phyloP scores from a whole-genome alignment of 2,888 invertebrate species.

The Protodeltote pygarga region DNA sequence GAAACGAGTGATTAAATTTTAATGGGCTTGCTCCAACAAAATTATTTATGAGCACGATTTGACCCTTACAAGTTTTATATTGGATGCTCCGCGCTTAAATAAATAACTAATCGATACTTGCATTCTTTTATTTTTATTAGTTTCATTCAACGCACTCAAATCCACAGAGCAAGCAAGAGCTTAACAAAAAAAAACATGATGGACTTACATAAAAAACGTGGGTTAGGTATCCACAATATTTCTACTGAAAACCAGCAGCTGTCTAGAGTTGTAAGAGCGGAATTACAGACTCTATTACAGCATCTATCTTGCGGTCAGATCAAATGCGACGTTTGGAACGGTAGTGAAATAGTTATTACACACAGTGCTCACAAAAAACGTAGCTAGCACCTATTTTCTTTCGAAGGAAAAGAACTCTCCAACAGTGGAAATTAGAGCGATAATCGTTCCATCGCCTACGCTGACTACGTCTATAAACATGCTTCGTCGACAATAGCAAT shows the following conservation, averaged over 20 bases:
- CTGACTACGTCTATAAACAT: constrained; percentile 58
- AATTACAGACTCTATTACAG: constrained; percentile 65
- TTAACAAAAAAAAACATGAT: too few relatives aligned
- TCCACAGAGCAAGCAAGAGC: too few relatives aligned
- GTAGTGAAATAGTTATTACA: constrained; percentile 75
- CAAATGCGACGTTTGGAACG: constrained; percentile 75
- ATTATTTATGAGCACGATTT: constrained; percentile 68
- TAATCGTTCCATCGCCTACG: constrained; percentile 48
- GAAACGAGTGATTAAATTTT: constrained; percentile 74
- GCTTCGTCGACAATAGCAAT: constrained; percentile 65
- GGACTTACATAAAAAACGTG: too few relatives aligned
- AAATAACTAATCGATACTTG: constrained; percentile 33
- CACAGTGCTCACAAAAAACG: constrained; percentile 64
- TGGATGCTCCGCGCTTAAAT: constrained; percentile 46
- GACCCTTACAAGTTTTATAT: constrained; percentile 69
- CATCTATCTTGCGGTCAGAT: constrained; percentile 65
- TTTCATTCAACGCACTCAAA: constrained; percentile 39
- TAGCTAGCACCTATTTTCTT: constrained; percentile 49
- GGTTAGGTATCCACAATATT: constrained; percentile 19
- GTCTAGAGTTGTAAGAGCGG: constrained; percentile 37
- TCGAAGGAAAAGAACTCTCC: constrained; percentile 58
- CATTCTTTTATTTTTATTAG: constrained; percentile 34
- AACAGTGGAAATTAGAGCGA: constrained; percentile 57
- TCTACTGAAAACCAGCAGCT: constrained; percentile 14
- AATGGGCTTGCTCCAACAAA: constrained; percentile 66